A percentile compares a stretch with the other conserved stretches of the same genome.
Evolutionary conservation across 2,113 vertebrate genomes (phyloP).

Genomic region (Pogonocichla stellata): DNA sequence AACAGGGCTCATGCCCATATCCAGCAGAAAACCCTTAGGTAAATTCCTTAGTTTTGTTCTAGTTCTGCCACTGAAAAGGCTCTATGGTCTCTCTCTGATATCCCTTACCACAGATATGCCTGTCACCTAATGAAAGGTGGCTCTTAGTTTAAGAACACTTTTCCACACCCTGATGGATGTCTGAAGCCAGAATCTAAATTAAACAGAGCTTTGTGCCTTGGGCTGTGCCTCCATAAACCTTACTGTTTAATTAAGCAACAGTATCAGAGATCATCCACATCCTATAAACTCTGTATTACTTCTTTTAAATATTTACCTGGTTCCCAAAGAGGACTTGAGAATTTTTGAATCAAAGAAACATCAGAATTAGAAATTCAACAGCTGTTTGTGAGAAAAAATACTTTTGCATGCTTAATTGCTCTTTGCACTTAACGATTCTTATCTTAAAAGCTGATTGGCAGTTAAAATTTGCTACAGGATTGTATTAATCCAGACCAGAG

Average conservation of each 20-base stretch:
- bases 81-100: neutral
- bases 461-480: neutral
- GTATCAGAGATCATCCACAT: neutral
- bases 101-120: neutral
- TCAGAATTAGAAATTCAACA: neutral
- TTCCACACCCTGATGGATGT: neutral
- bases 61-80: neutral
- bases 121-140: neutral
- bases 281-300: neutral
- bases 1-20: neutral
- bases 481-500: neutral
- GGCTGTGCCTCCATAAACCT: neutral
- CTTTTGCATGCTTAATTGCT: neutral
- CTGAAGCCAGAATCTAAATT: neutral
- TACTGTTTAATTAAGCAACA: neutral
- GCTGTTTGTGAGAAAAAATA: neutral
- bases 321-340: neutral
- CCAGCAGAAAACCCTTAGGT: neutral
- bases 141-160: neutral
- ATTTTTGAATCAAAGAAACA: neutral
- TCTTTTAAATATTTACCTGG: neutral
- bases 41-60: neutral
- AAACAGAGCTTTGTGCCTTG: neutral
- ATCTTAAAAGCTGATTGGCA: neutral
- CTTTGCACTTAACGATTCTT: neutral